Base-by-base conservation (phyloP, 2,888 invertebrate genomes). In the Gymnoscelis rufifasciata region DNA sequence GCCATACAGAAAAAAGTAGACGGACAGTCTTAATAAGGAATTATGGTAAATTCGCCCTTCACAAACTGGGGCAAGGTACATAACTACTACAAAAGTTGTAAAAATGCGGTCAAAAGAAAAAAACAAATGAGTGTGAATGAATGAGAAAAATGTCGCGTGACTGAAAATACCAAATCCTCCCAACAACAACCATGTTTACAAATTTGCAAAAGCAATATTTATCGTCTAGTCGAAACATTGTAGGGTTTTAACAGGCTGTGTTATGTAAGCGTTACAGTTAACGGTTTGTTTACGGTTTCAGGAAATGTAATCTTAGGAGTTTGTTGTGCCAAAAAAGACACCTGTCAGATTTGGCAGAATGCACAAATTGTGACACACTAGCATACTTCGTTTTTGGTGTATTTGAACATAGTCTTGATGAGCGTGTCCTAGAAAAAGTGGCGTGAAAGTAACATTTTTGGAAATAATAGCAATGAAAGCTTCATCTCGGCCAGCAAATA, bases 141-240 rank as follows among this genome's bases (percentile, higher is more conserved):
- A 26, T 26, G 19, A 3, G 5, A 19, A 19, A 19, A 19, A 19
- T 19, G 19, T 19, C 19, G 5, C 19, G 19, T 26, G 7, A 7
- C 26, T 26, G 3, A 7, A 6, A 6, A 26, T 7, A 2, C 7
- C 2, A 26, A 6, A 3, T 26, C 58, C 37, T 43, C 30, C 5
- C 48, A 55, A 78, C 78, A 78, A 73, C 74, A 60, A 53, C 39
- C 38, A 56, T 56, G 51, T 59, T 59, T 58, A 58, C 47, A 56
- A 57, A 58, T 60, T 62, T 59, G 52, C 52, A 54, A 63, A 51
- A 51, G 52, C 41, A 47, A 46, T 60, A 51, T 52, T 55, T 53
- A 44, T 50, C 56, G 56, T 62, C 57, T 66, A 58, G 59, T 55
- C 60, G 59, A 62, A 69, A 68, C 61, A 58, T 50, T 48, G 51